Evolutionary conservation across 2,797 vertebrate species (phyloP), one percentile per base, ranked within the genome.

Genomic region (Poeciliopsis gracilis): DNA sequence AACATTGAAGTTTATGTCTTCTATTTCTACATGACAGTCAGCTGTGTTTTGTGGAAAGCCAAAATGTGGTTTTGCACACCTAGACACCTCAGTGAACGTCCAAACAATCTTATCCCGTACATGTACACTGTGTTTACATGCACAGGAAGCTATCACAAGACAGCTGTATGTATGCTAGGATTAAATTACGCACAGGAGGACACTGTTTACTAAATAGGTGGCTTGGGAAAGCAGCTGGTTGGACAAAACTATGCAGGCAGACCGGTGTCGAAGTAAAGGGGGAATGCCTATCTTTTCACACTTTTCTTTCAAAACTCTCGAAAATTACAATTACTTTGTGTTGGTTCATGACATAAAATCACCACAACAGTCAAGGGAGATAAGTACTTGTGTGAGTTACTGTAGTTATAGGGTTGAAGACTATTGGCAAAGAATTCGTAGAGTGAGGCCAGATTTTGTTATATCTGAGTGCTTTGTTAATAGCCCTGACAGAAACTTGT

Each of bases 401-500:
- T 69, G 18, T 69, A 83, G 81, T 77, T 79, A 72, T 83, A 82
- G 59, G 86, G 86, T 80, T 73, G 11, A 49, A 83, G 73, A 77
- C 63, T 57, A 45, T 71, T 66, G 79, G 79, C 77, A 8, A 43
- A 70, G 0, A 53, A 79, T 76, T 63, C 49, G 36, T 41, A 67
- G 63, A 67, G 20, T 41, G 16, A 57, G 66, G 45, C 33, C 5
- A n/a, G 33, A 79, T 86, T 90, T 82, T 86, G 81, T 86, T 80
- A 80, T 81, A 89, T 94, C 86, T 73, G 80, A 72, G 73, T 79
- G 89, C 85, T 88, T 87, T 87, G 91, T 91, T 90, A 89, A 88
- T 82, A 89, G 84, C 77, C 83, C 75, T 74, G n/a, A 79, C 83
- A 82, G 80, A 87, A 90, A 90, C 82, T 91, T 74, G 84, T 89